A percentile compares a stretch with the other conserved stretches of the same genome.
phyloP scores from a whole-genome alignment of 2,113 vertebrate genomes.

The Conger conger region DNA sequence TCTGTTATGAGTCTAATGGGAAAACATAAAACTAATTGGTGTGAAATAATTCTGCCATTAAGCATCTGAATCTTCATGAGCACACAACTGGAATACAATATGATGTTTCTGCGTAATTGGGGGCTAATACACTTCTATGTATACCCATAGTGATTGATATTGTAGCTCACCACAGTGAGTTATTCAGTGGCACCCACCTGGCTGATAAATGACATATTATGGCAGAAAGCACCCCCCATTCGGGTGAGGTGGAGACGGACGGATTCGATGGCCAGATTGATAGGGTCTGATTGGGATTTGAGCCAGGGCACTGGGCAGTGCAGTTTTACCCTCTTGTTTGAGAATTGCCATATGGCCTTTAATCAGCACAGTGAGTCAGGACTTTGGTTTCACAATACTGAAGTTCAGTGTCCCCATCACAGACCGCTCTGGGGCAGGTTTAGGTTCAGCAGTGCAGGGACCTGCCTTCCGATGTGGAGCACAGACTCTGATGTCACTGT shows the following conservation, averaged over 20 bases:
- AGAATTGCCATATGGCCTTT: neutral
- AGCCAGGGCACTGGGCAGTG: neutral
- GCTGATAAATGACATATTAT: neutral
- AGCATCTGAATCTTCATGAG: neutral
- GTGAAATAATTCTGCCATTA: neutral
- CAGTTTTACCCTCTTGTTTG: neutral
- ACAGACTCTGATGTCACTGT: neutral
- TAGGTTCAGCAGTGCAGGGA: neutral
- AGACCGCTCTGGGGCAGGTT: neutral
- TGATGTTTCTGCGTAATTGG: neutral
- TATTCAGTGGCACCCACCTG: neutral
- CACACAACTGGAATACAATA: neutral
- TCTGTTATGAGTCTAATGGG: neutral
- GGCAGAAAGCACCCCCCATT: too few relatives aligned
- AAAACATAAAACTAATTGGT: neutral
- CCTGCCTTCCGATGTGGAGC: neutral
- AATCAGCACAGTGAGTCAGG: neutral
- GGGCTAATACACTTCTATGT: neutral
- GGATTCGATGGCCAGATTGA: neutral
- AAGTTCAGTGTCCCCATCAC: neutral
- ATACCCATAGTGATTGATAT: neutral
- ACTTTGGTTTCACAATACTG: neutral
- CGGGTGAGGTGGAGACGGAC: neutral
- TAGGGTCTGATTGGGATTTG: neutral
- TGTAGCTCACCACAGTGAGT: neutral